Base-by-base conservation (phyloP, 2,888 invertebrate species). In the Sinopyrophorus schimmeli region DNA sequence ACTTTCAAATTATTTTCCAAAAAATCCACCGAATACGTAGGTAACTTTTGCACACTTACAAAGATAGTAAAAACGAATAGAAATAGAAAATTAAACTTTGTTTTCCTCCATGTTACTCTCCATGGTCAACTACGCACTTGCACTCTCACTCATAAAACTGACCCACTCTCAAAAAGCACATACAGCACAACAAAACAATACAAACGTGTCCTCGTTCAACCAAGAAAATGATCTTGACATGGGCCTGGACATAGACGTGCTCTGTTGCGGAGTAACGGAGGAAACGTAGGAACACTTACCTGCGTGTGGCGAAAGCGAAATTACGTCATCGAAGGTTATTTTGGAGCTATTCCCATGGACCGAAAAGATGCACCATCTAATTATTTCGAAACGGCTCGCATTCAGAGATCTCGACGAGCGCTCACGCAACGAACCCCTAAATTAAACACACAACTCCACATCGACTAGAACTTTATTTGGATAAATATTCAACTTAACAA, bases 321-420 rank as follows among this genome's bases (percentile, higher is more conserved):
- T 54, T 54, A 52, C 54, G 54, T 54, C 54, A 54, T 28, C 42
- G 52, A 54, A 54, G 54, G 54, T 47, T 54, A 40, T n/a, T n/a
- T n/a, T 11, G 21, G 14, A 52, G 38, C 38, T 38, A 42, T 47
- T 51, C 46, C 47, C 31, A 15, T 9, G 16, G 17, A n/a, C 17
- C n/a, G n/a, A n/a, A n/a, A n/a, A n/a, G n/a, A n/a, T n/a, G n/a
- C n/a, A n/a, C n/a, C n/a, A n/a, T n/a, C n/a, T n/a, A n/a, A n/a
- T n/a, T n/a, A n/a, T n/a, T n/a, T n/a, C n/a, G n/a, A n/a, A n/a
- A n/a, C n/a, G n/a, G n/a, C n/a, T n/a, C n/a, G n/a, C n/a, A n/a
- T n/a, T n/a, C n/a, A n/a, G n/a, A n/a, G n/a, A n/a, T n/a, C n/a
- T n/a, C n/a, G n/a, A n/a, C n/a, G n/a, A n/a, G n/a, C n/a, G n/a